These are phyloP conservation scores for Apteryx mantelli DNA, from an alignment of 2,113 vertebrate species.

Conservation along the genomic window DNA sequence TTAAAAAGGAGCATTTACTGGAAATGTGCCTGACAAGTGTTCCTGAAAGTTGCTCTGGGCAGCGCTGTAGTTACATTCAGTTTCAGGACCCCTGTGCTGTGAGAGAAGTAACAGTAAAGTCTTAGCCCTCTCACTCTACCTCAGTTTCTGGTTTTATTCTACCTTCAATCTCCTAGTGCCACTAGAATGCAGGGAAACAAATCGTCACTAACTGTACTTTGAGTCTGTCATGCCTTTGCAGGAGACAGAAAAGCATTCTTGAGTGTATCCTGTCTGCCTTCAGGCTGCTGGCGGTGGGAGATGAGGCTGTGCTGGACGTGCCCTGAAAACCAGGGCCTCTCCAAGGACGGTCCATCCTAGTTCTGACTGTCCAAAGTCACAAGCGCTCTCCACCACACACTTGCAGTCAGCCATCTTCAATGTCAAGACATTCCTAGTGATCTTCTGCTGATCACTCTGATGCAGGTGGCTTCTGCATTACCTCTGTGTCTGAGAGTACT, in stretches of 20 bases:
- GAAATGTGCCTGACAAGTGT: background rate
- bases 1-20: fast-evolving
- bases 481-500: background rate
- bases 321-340: background rate
- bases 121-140: background rate
- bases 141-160: background rate
- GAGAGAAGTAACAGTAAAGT: background rate
- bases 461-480: background rate
- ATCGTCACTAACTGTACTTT: fast-evolving
- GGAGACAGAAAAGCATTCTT: background rate
- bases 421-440: background rate
- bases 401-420: background rate
- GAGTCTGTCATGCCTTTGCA: background rate
- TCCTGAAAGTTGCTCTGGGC: background rate
- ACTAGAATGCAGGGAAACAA: fast-evolving
- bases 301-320: background rate
- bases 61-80: fast-evolving
- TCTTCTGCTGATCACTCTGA: background rate
- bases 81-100: no score
- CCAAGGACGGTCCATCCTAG: background rate
- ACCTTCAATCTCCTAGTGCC: fast-evolving
- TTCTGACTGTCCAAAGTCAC: background rate
- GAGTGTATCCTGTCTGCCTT: background rate
- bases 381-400: background rate
- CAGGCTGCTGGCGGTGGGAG: background rate